Evolutionary conservation across 2,113 vertebrate species (phyloP), one percentile per base, ranked within the genome.

Genomic region (Phalacrocorax aristotelis): DNA sequence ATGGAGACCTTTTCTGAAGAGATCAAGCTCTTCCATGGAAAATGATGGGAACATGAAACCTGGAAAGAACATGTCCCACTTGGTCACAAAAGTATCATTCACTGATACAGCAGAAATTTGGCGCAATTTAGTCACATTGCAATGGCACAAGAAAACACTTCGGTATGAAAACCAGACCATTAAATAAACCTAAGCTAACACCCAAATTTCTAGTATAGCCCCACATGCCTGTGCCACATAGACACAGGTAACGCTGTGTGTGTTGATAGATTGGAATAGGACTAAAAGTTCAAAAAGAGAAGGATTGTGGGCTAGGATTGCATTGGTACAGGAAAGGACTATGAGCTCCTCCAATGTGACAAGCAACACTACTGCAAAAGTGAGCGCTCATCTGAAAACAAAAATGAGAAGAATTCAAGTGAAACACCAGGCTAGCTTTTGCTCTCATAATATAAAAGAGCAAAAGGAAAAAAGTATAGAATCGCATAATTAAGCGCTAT

Each of bases 171-270:
- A 78, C 0, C 2, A 62, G 17, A 36, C 9, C 13, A 7, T 21
- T 58, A 75, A 70, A 11, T 29, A 88, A 72, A 22, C 26, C 13
- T 51, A 80, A 72, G 10, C 13, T 30, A 82, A 51, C 17, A 78
- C 2, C 8, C 20, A 32, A 49, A 54, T 87, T 51, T 81, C 14
- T 13, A 78, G 9, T 30, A 69, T 1, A 69, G 22, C 2, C 22
- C 6, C 27, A 30, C 8, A 21, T 25, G 51, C 25, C 32, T 34
- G 5, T 32, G 29, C 36, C 16, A 66, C 26, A 49, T 3, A 61
- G 62, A 8, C 19, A 44, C 0, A 0, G 23, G 34, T 25, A 72
- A 66, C 0, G 2, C 8, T 16, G 40, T 29, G 17, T 5, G 3
- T 38, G 23, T 10, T 80, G 21, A 54, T 36, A 62, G 49, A 54